phyloP scores from a whole-genome alignment of 2,888 invertebrate species.

The Acanthosepion pharaonis region DNA sequence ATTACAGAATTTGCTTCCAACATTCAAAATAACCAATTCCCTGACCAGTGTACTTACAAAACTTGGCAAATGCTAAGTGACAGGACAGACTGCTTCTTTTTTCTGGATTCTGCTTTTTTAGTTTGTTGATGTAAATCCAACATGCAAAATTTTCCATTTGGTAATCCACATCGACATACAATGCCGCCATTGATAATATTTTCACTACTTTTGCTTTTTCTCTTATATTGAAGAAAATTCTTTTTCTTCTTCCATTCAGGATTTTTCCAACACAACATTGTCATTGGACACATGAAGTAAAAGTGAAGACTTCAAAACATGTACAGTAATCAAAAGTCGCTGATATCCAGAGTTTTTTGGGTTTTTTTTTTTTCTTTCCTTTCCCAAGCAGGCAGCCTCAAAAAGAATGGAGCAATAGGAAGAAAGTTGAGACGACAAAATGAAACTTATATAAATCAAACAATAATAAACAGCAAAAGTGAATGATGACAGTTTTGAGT shows the following conservation, averaged over 20 bases:
- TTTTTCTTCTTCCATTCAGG: neutral
- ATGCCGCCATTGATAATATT: neutral
- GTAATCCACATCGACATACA: constrained; percentile 54
- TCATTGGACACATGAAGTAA: neutral
- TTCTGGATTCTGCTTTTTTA: neutral
- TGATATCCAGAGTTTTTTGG: neutral
- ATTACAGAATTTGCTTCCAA: too few species aligned
- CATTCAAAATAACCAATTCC: too few species aligned
- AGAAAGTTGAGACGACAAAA: neutral
- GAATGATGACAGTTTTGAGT: neutral
- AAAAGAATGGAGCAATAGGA: neutral
- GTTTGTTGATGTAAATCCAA: constrained; percentile 46
- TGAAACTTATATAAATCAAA: neutral
- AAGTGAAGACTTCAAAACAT: neutral
- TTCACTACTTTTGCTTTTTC: neutral
- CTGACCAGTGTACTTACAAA: neutral
- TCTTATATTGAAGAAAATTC: neutral
- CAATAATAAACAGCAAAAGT: neutral
- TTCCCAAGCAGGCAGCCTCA: neutral
- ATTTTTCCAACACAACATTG: neutral
- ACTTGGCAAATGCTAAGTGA: neutral
- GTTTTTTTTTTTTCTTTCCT: neutral
- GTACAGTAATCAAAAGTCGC: neutral
- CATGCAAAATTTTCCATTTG: constrained; percentile 57
- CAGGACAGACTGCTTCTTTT: neutral